These are phyloP conservation scores for Heteractis magnifica DNA, from an alignment of 92 coral and sea anemone species.

Conservation along the genomic window DNA sequence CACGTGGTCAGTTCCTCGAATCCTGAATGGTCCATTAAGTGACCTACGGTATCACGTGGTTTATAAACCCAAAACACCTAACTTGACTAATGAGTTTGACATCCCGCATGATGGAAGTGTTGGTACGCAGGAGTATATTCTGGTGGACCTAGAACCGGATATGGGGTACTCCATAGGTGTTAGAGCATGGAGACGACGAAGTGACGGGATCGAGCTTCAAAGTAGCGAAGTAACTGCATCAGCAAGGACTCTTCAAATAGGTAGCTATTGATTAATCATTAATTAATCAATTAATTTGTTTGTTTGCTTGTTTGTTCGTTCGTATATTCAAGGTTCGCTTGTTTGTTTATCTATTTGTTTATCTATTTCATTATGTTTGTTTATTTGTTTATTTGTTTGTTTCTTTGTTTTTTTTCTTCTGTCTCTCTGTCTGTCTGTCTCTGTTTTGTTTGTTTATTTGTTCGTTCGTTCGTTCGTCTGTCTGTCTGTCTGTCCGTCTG, in stretches of 20 bases:
- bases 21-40: constrained; percentile 65
- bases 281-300: neutral
- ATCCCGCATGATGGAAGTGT: constrained; percentile 31
- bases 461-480: too few species aligned
- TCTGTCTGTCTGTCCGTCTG: too few species aligned
- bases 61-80: constrained; percentile 37
- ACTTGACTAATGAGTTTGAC: constrained; percentile 38
- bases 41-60: constrained; percentile 57
- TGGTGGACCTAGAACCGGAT: constrained; percentile 56
- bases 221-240: constrained; percentile 49
- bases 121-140: constrained; percentile 38
- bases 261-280: constrained; percentile 24
- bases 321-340: too few species aligned
- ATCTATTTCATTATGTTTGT: too few species aligned
- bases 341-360: too few species aligned
- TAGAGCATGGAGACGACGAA: constrained; percentile 65
- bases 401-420: too few species aligned
- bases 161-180: constrained; percentile 60
- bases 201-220: constrained; percentile 53
- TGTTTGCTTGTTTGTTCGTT: too few species aligned
- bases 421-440: too few species aligned
- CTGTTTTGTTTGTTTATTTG: too few species aligned
- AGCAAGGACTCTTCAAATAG: constrained; percentile 67
- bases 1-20: constrained; percentile 64
- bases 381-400: too few species aligned